These are phyloP conservation scores for Galagoides demidoff DNA, from an alignment of 2,797 vertebrate species.

Conservation along the genomic window DNA sequence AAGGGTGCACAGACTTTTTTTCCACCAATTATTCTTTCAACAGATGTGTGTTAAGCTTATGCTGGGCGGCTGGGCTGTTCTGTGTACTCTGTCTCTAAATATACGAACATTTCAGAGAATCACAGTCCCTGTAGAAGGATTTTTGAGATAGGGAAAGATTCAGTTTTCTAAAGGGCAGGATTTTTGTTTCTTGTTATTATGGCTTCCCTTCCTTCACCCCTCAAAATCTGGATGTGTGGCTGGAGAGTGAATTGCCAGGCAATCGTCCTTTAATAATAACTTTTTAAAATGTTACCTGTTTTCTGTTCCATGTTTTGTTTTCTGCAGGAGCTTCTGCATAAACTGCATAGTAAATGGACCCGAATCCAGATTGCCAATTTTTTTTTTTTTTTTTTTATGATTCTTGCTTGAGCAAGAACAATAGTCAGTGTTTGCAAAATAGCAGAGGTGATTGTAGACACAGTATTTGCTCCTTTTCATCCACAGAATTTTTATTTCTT, in stretches of 20 bases:
- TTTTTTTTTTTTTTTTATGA: conserved; percentile 29
- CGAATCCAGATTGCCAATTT: conserved; percentile 22
- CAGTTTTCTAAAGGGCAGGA: neutral
- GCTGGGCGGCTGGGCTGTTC: neutral
- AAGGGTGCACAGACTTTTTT: neutral
- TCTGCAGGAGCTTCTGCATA: conserved; percentile 20
- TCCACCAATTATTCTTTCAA: conserved; percentile 21
- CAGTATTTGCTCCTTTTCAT: conserved; percentile 73
- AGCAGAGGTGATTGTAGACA: conserved; percentile 58
- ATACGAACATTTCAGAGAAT: conserved; percentile 8
- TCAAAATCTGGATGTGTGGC: neutral
- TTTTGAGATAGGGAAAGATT: neutral
- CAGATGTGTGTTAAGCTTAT: conserved; percentile 28
- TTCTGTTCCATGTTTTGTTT: conserved; percentile 44
- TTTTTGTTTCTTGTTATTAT: neutral
- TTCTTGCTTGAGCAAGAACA: conserved; percentile 73
- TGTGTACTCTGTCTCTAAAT: neutral
- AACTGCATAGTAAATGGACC: conserved; percentile 67
- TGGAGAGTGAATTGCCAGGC: neutral
- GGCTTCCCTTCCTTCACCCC: fast-evolving
- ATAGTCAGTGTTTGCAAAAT: conserved; percentile 67
- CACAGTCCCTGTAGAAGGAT: neutral
- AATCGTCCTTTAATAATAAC: neutral
- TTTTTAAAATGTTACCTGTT: conserved; percentile 9
- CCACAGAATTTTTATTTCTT: conserved; percentile 71